Conservation (phyloP, 2,797 vertebrate species). For the Parauchenoglanis ngamensis region DNA sequence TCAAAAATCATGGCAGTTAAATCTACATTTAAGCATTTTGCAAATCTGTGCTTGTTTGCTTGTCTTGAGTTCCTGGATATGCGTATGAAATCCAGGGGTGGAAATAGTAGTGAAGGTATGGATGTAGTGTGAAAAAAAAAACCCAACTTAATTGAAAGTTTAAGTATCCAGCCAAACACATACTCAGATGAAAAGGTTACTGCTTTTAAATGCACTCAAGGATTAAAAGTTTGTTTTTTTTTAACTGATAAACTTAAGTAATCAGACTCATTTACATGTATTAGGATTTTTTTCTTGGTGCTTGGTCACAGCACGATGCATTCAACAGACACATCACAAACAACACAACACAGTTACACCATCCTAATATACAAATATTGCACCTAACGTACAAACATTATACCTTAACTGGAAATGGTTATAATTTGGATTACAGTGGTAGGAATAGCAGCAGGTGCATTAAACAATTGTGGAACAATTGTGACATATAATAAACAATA, state of each 20-base stretch:
- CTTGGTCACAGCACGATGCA: no score
- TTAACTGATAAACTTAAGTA: background rate
- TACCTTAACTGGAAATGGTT: no score
- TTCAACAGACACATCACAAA: no score
- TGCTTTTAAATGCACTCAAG: background rate
- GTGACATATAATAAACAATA: no score
- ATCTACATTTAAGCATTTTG: background rate
- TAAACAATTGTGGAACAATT: no score
- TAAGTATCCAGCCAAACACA: background rate
- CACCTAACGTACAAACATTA: no score
- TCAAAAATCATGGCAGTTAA: background rate
- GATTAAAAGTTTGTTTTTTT: background rate
- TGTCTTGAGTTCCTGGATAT: background rate
- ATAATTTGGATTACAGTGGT: no score
- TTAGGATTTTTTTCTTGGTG: no score
- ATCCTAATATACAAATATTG: no score
- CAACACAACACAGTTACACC: no score
- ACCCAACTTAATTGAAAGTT: background rate
- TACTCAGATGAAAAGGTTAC: background rate
- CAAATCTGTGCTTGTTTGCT: background rate
- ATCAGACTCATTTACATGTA: no score
- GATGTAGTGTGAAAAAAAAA: background rate
- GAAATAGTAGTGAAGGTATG: background rate
- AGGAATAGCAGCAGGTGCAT: no score
- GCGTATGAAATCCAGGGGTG: background rate